Percentiles rank a stretch among this genome's conserved stretches.
These are phyloP conservation scores for Pomatostomus ruficeps DNA, from an alignment of 2,113 vertebrate genomes.

Conservation along the genomic window DNA sequence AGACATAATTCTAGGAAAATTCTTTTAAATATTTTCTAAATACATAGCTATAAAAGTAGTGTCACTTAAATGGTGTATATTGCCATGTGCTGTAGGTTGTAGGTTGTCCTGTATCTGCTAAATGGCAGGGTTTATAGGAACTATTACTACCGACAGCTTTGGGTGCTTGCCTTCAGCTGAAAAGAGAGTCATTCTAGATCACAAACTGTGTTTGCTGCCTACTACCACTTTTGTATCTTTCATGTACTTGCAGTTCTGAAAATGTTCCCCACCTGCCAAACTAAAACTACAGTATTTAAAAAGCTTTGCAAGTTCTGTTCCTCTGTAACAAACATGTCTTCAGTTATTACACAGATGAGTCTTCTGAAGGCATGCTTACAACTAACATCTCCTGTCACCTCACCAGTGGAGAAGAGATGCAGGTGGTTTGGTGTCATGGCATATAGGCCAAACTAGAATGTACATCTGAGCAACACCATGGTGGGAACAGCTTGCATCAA, in stretches of 20 bases:
- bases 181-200: neutral
- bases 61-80: neutral
- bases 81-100: neutral
- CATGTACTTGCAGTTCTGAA: neutral
- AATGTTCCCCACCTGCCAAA: neutral
- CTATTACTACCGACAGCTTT: neutral
- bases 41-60: neutral
- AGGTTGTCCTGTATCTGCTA: neutral
- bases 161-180: neutral
- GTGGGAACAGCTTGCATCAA: neutral
- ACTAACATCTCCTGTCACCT: neutral
- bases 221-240: neutral
- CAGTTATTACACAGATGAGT: neutral
- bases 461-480: neutral
- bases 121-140: neutral
- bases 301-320: neutral
- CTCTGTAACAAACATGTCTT: neutral
- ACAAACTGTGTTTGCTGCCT: neutral
- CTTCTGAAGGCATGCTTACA: neutral
- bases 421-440: neutral
- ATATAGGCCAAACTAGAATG: neutral
- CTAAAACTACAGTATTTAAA: neutral
- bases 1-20: neutral
- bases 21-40: neutral
- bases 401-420: neutral